phyloP scores from a whole-genome alignment of 2,113 vertebrate species.

The Leptosomus discolor region DNA sequence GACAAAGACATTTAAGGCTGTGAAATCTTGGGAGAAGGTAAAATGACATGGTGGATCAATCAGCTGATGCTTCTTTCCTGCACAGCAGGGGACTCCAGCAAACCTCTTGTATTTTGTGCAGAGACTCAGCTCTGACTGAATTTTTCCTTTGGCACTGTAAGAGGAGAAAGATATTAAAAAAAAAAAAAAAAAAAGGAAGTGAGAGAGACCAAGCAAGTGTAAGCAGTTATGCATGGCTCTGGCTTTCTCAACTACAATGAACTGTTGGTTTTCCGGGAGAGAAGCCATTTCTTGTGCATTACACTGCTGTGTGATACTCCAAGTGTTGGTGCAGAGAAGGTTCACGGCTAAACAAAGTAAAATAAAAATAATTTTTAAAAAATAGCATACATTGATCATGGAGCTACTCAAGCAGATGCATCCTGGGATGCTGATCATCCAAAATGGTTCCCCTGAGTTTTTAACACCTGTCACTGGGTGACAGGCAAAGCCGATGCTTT shows the following conservation, averaged over 20 bases:
- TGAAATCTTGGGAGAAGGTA: slow-evolving; percentile 26
- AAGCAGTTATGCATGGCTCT: neutral
- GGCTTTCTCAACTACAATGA: neutral
- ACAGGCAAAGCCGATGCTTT: neutral
- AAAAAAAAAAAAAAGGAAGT: neutral
- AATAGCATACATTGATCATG: neutral
- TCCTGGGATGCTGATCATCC: neutral
- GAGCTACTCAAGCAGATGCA: neutral
- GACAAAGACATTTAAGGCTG: slow-evolving; percentile 19
- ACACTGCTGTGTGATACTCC: neutral
- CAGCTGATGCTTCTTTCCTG: slow-evolving; percentile 32
- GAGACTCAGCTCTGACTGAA: neutral
- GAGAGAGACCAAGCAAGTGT: neutral
- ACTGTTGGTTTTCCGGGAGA: neutral
- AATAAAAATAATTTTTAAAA: neutral
- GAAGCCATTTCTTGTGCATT: neutral
- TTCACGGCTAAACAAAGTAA: neutral
- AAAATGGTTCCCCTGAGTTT: neutral
- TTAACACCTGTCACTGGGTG: neutral
- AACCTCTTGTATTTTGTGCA: neutral
- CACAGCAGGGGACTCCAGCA: slow-evolving; percentile 45
- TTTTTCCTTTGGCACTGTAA: slow-evolving; percentile 34
- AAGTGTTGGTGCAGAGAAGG: neutral
- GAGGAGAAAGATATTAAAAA: slow-evolving; percentile 22
- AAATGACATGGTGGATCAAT: slow-evolving; percentile 33